These are phyloP conservation scores for Eleginops maclovinus DNA, from an alignment of 2,113 vertebrate species.

Conservation along the genomic window DNA sequence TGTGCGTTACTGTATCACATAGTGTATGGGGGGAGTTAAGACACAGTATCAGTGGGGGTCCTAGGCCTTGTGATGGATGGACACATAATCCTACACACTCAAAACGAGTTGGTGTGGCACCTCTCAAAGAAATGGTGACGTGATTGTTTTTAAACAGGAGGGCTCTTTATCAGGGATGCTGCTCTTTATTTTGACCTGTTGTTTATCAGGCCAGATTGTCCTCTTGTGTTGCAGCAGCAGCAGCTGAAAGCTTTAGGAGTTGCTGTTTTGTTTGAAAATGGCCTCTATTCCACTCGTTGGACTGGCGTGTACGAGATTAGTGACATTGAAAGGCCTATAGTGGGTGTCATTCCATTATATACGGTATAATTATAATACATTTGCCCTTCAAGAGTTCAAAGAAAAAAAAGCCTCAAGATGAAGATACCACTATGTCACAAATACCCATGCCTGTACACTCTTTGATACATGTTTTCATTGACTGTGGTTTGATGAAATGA, in stretches of 20 bases:
- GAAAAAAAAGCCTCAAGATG: background rate
- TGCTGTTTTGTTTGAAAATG: conserved; percentile 43
- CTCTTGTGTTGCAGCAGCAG: conserved; percentile 10
- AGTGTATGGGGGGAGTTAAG: too few species aligned
- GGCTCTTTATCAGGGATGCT: conserved; percentile 20
- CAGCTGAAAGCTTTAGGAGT: conserved; percentile 15
- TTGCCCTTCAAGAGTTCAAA: conserved; percentile 15
- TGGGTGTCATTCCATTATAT: background rate
- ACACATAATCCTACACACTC: conserved; percentile 11
- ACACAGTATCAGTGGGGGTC: too few species aligned
- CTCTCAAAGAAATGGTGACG: conserved; percentile 18
- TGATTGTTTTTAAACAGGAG: conserved; percentile 53
- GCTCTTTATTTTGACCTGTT: conserved; percentile 40
- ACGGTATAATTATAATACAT: conserved; percentile 22
- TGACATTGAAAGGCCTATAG: background rate
- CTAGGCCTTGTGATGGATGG: background rate
- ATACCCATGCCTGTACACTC: background rate
- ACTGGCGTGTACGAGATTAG: background rate
- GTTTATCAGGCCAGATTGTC: conserved; percentile 37
- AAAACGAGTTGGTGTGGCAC: background rate
- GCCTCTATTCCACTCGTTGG: background rate
- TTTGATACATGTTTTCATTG: conserved; percentile 13
- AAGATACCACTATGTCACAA: background rate
- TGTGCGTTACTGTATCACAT: too few species aligned
- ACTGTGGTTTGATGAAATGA: conserved; percentile 18